Base-by-base conservation (phyloP, 2,113 vertebrate genomes). In the Bubo scandiacus region DNA sequence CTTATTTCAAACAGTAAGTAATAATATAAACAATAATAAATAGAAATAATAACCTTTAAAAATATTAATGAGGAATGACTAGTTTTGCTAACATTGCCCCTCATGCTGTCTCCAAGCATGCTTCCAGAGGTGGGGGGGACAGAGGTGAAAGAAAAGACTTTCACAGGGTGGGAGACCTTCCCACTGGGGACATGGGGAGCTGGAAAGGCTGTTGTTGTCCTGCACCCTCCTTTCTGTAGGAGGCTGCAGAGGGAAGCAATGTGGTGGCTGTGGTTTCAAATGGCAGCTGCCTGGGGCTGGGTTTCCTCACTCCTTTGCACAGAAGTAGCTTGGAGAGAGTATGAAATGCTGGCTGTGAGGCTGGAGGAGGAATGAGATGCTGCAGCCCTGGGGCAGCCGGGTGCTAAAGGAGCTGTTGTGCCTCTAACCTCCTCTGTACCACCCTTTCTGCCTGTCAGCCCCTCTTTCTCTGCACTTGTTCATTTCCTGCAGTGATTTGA, bases 201-300 rank as follows among this genome's bases (percentile, higher is more conserved):
- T 45, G 30, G 70, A 90, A 81, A 75, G 47, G 25, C 34, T 84
- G 36, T 49, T 78, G 30, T 17, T 47, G 25, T 45, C 47, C 74
- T 45, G 52, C 21, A 63, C 11, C 4, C 16, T 5, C 1, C 1
- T 67, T 93, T 81, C 38, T 45, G 49, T 12, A 11, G 32, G 47
- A 68, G 23, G 34, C 58, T 82, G 29, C 47, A 54, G 22, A 36
- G 57, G 51, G 57, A 23, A 6, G 12, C 0, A 2, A 5, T 0
- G 3, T 55, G 36, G 34, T 0, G 0, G 36, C 23, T 34, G 47
- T 29, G 19, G 11, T 65, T 82, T 71, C 2, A 1, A 47, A 32
- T 23, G 57, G 49, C n/a, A 82, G 70, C 38, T 6, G 9, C 58
- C 71, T 43, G 12, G 29, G n/a, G 47, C 42, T 90, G 70, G 25